A percentile compares a stretch with the other conserved stretches of the same genome.
Evolutionary conservation across 2,888 invertebrate genomes (phyloP).

Genomic region (Philaethria dido): DNA sequence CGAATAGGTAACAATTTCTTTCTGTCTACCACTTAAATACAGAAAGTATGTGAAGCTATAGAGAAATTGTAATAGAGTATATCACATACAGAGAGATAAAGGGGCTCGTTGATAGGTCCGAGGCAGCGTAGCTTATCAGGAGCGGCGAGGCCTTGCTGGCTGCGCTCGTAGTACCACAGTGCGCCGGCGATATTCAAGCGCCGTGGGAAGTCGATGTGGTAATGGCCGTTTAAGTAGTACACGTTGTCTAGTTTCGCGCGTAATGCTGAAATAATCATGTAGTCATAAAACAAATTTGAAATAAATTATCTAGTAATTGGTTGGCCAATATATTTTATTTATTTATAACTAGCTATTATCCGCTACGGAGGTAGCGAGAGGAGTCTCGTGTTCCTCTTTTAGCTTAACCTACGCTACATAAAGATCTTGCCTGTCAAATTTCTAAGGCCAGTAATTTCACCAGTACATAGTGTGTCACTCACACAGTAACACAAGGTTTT

Average conservation of each 20-base stretch:
- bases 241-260: conserved; percentile 89
- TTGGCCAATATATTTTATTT: too few species aligned
- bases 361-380: too few species aligned
- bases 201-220: conserved; percentile 95
- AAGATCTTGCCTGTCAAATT: too few species aligned
- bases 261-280: conserved; percentile 84
- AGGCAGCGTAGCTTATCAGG: conserved; percentile 92
- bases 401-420: too few species aligned
- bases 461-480: too few species aligned
- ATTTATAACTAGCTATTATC: too few species aligned
- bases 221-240: conserved; percentile 97
- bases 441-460: too few species aligned
- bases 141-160: conserved; percentile 90
- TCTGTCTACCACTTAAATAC: background rate
- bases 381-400: too few species aligned
- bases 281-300: background rate
- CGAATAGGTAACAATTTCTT: too few species aligned
- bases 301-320: too few species aligned
- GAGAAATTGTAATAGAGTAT: background rate
- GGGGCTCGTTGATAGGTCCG: conserved; percentile 95
- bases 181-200: conserved; percentile 91
- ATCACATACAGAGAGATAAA: conserved; percentile 90
- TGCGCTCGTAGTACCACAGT: conserved; percentile 94
- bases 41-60: too few species aligned
- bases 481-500: too few species aligned